Evolutionary conservation across 2,113 vertebrate species (phyloP).

Genomic region (Oenanthe oenanthe): DNA sequence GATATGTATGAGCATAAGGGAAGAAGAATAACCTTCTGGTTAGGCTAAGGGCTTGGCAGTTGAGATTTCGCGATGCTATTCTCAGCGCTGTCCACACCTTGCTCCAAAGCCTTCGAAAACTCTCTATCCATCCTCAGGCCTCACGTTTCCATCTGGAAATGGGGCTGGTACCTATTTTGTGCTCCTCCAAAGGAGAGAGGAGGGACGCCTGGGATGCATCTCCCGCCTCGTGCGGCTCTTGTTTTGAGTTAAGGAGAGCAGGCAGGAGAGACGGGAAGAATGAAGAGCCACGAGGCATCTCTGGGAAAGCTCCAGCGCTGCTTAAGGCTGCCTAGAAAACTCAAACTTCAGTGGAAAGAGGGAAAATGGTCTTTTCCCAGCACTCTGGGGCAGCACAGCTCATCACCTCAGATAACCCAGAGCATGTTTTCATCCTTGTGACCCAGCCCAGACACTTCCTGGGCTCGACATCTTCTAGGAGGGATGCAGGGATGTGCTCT

Average conservation of each 20-base stretch:
- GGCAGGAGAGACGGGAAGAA: not conserved
- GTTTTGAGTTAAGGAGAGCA: not conserved
- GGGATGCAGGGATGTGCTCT: rapidly evolving
- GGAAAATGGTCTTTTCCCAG: not conserved
- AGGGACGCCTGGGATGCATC: not conserved
- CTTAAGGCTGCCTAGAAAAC: conserved; percentile 6
- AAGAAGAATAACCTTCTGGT: conserved; percentile 70
- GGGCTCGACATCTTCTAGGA: rapidly evolving
- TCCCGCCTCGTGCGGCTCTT: not conserved
- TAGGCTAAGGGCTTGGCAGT: conserved; percentile 71
- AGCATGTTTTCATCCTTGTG: rapidly evolving
- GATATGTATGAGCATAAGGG: conserved; percentile 71
- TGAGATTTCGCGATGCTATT: conserved; percentile 64
- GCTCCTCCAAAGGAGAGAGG: not conserved
- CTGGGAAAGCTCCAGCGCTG: not conserved
- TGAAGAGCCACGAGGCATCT: not conserved
- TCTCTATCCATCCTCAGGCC: conserved; percentile 44
- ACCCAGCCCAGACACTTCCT: not conserved
- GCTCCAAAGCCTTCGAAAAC: conserved; percentile 55
- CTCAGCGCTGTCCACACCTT: conserved; percentile 66
- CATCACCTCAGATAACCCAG: not conserved
- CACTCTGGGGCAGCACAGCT: not conserved
- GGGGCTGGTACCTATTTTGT: not conserved
- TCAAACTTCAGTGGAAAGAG: not conserved
- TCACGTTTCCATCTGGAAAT: conserved; percentile 23